Conservation (phyloP, 1,140 invertebrate species). For the Drosophila equinoxialis region DNA sequence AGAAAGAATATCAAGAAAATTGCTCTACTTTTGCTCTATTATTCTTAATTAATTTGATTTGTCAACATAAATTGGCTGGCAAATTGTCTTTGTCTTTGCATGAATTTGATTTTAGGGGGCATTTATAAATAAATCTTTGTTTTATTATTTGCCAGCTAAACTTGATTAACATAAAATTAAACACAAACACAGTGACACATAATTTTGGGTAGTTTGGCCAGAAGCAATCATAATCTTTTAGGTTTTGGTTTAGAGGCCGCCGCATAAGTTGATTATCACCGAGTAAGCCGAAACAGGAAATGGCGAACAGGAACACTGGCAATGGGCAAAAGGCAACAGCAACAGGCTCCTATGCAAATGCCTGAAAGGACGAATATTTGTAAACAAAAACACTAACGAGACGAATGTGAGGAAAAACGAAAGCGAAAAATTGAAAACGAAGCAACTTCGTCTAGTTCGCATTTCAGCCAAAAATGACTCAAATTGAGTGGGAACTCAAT, state of each 20-base stretch:
- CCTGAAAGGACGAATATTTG: constrained; percentile 6
- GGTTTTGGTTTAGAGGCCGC: background rate
- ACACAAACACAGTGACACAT: background rate
- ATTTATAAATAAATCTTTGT: constrained; percentile 43
- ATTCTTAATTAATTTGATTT: constrained; percentile 53
- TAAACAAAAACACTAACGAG: constrained; percentile 7
- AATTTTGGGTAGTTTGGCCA: constrained; percentile 35
- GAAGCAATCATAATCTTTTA: constrained; percentile 4
- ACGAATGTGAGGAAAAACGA: background rate
- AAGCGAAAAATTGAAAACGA: background rate
- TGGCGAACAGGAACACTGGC: background rate
- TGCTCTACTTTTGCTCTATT: constrained; percentile 25
- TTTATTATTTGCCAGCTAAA: constrained; percentile 25
- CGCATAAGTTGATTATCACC: constrained; percentile 11
- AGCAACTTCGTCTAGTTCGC: constrained; percentile 7
- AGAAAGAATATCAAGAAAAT: constrained; percentile 7
- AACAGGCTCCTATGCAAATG: constrained; percentile 12
- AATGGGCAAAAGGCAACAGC: background rate
- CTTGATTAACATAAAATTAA: constrained; percentile 43
- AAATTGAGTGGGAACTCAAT: constrained; percentile 12
- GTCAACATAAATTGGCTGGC: constrained; percentile 37
- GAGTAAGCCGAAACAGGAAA: background rate
- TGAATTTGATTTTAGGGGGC: constrained; percentile 12
- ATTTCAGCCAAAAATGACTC: background rate
- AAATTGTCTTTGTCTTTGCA: constrained; percentile 36